Conservation (phyloP, 1,140 invertebrate genomes). For the Sipha flava region DNA sequence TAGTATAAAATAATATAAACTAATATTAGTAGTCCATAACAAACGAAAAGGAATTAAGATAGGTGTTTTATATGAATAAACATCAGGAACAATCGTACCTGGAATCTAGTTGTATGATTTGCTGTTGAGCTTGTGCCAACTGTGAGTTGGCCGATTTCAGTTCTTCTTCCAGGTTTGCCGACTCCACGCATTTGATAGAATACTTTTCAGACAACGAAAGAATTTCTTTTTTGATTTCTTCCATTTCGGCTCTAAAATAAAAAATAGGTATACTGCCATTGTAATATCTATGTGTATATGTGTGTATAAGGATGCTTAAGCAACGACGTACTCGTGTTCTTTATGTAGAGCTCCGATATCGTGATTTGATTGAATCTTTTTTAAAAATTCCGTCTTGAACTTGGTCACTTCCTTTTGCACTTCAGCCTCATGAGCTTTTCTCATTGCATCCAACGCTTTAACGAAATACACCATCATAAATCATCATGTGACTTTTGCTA, state of each 20-base stretch:
- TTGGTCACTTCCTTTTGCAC: conserved; percentile 77
- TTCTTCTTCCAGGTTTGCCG: conserved; percentile 74
- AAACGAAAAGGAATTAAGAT: too few relatives aligned
- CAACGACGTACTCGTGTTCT: conserved; percentile 51
- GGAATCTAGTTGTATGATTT: conserved; percentile 63
- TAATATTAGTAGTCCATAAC: too few relatives aligned
- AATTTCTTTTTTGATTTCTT: conserved; percentile 75
- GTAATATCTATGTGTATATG: not conserved
- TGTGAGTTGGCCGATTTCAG: conserved; percentile 65
- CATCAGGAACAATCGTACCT: too few relatives aligned
- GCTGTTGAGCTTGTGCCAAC: conserved; percentile 67
- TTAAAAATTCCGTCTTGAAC: conserved; percentile 77
- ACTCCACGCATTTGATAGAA: conserved; percentile 83
- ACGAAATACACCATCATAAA: not conserved
- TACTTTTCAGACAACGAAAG: conserved; percentile 81
- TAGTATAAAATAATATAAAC: too few relatives aligned
- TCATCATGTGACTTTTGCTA: not conserved
- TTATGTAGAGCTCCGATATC: conserved; percentile 50
- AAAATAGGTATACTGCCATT: not conserved
- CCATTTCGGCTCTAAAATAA: conserved; percentile 62
- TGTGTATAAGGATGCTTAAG: too few relatives aligned
- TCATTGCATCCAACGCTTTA: conserved; percentile 80
- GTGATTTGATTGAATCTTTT: conserved; percentile 56
- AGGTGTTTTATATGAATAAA: too few relatives aligned
- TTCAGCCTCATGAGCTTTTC: conserved; percentile 85